These are phyloP conservation scores for Meleagris gallopavo DNA, from an alignment of 2,113 vertebrate species.

Conservation along the genomic window DNA sequence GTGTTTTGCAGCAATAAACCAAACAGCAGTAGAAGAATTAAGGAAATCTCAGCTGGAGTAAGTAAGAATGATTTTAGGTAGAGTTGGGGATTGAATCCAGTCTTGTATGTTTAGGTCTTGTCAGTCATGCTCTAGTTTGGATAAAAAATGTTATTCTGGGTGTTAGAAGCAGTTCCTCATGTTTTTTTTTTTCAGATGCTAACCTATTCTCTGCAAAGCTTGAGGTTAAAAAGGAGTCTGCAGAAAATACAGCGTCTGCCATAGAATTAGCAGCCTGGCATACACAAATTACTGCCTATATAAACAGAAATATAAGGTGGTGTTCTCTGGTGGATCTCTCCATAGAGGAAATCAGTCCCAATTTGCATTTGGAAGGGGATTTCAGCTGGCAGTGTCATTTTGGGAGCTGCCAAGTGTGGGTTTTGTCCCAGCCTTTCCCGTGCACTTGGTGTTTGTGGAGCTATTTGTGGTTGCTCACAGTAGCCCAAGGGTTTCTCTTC, in stretches of 20 bases:
- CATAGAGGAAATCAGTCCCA: background rate
- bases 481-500: background rate
- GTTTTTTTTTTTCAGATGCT: background rate
- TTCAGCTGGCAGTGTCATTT: accelerated
- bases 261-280: background rate
- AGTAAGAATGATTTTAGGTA: background rate
- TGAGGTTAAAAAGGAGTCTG: background rate
- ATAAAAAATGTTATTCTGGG: background rate
- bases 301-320: background rate
- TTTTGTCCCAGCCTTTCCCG: background rate
- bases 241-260: background rate
- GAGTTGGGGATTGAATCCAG: background rate
- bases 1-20: background rate
- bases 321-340: background rate
- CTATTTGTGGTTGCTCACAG: background rate
- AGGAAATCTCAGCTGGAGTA: background rate
- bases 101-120: background rate
- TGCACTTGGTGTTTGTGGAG: background rate
- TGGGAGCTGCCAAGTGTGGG: background rate
- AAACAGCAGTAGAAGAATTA: background rate
- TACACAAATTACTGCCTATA: background rate
- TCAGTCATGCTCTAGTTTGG: background rate
- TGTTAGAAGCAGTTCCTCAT: background rate
- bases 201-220: background rate
- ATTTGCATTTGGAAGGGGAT: background rate